Evolutionary conservation across 2,888 invertebrate species (phyloP), one percentile per base, ranked within the genome.

Genomic region (Dicranocentrus wangi): DNA sequence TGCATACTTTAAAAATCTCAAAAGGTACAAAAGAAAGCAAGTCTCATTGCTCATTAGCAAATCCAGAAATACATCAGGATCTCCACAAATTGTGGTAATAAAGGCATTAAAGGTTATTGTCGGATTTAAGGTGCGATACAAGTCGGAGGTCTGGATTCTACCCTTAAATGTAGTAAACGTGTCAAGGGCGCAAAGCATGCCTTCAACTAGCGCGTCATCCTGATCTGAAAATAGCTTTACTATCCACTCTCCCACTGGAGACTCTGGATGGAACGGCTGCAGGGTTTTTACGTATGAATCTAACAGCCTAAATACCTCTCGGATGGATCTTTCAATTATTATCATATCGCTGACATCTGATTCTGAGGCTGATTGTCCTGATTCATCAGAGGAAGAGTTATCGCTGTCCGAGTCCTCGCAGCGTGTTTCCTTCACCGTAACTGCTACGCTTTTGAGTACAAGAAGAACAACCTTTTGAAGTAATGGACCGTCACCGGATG

Each of bases 21-120:
- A 90, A 86, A 96, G 90, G 89, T 96, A 96, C 43, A 96, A 89
- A 72, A 96, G 89, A 88, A 96, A 96, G 89, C 95, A 96, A 1
- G 96, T 96, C 89, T 96, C 96, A 87, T 95, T 96, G 88, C 95
- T 95, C 17, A 96, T 94, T 84, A 96, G 91, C 87, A 95, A 92
- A 89, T 96, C 96, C 17, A 96, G 89, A 55, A 96, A 89, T 1
- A 95, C 93, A 88, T 93, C 93, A 5, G 93, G 93, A 88, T 95
- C 94, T 87, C 94, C 93, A 55, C 94, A 93, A 13, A 95, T 94
- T 73, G 95, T 93, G 87, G 93, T 92, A 28, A 96, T 90, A 88
- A 96, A 96, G 88, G 95, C 94, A 82, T 95, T 92, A 87, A 96
- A 95, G n/a, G 95, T 95, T 70, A 93, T 92, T 75, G 94, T 93